Base-by-base conservation (phyloP, 2,113 vertebrate genomes). In the Brachyistius frenatus region DNA sequence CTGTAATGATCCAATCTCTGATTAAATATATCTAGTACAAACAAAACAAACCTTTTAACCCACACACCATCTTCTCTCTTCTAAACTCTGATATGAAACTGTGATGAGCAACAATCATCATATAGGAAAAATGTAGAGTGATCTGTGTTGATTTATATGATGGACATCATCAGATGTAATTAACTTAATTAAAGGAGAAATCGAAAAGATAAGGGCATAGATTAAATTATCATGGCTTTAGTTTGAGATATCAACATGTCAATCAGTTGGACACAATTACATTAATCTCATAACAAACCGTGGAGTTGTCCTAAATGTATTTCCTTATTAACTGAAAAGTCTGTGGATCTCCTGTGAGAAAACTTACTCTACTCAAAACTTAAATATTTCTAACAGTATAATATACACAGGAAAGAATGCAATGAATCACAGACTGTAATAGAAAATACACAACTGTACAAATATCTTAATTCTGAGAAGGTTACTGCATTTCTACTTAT, bases 71-170 rank as follows among this genome's bases (percentile, higher is more conserved):
- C 15, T 35, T 53, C 50, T 67, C 46, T 60, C 57, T 7, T 1
- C 57, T 10, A 31, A 49, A 62, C 58, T 41, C 1, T 65, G 10
- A 65, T 35, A 73, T 60, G 46, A 81, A 66, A 44, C 41, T 2
- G 41, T 44, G 41, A 44, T 13, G 41, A 44, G 41, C 41, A 11
- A 6, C 41, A 44, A 44, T 44, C 41, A 44, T 23, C 23, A 44
- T 44, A 44, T 13, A 13, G 6, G 1, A 44, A 9, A 44, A 44
- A 44, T 2, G 52, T 58, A 5, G 33, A 64, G 4, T 2, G 2
- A 10, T 61, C 7, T 35, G 5, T 7, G 49, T 60, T 44, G 2
- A 70, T 79, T 87, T 81, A 81, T 66, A 84, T 53, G 49, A 46
- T 54, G 5, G 10, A 37, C 56, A 63, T 44, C 23, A 60, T 41